Evolutionary conservation across 2,888 invertebrate species (phyloP).

Genomic region (Drosophila formosana): DNA sequence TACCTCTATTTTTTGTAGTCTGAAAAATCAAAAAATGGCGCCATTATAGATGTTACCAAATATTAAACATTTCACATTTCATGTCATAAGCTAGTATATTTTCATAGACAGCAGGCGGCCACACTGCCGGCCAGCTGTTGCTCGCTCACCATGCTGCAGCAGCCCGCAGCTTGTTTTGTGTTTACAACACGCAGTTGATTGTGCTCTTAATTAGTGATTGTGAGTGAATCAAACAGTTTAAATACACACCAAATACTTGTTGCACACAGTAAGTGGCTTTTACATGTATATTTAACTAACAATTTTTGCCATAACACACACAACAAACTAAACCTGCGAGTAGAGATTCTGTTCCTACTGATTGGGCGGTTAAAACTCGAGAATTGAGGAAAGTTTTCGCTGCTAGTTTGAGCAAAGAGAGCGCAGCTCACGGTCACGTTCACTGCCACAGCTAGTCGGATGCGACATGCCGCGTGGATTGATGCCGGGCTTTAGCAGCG

Average conservation of each 20-base stretch:
- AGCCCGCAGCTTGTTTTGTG: conserved; percentile 36
- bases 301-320: conserved; percentile 33
- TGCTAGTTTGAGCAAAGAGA: conserved; percentile 49
- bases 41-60: neutral
- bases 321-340: conserved; percentile 37
- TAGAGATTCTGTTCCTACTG: conserved; percentile 22
- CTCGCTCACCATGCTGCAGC: conserved; percentile 55
- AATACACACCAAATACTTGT: neutral
- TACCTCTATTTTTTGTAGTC: neutral
- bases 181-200: conserved; percentile 39
- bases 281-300: conserved; percentile 24
- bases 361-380: conserved; percentile 3
- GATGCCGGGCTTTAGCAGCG: conserved; percentile 71
- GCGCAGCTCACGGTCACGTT: conserved; percentile 59
- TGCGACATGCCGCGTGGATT: conserved; percentile 60
- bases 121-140: conserved; percentile 64
- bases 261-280: conserved; percentile 48
- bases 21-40: neutral
- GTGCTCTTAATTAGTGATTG: conserved; percentile 9
- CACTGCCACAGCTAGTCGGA: conserved; percentile 68
- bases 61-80: neutral
- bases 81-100: neutral
- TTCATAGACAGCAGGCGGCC: neutral
- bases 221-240: neutral
- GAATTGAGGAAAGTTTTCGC: neutral